Evolutionary conservation across 2,888 invertebrate species (phyloP), one percentile per base, ranked within the genome.

Genomic region (Phortica okadai): DNA sequence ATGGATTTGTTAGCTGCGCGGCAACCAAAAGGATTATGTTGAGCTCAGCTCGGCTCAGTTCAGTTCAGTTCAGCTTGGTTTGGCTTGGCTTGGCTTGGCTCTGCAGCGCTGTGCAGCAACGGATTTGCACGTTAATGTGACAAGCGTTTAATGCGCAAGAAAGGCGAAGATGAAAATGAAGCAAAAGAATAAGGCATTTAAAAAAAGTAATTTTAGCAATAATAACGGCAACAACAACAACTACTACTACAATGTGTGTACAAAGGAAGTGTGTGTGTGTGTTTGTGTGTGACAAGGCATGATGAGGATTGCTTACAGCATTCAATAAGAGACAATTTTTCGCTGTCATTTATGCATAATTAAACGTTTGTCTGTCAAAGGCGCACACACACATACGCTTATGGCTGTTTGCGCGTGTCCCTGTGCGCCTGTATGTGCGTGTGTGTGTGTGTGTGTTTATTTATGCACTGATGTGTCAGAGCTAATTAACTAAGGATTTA

Each of bases 401-500:
- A 58, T 14, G 10, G 1, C 21, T 58, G 2, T 59, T 21, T 59
- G 50, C 14, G 45, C 10, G 45, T 45, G 45, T 45, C 7, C 45
- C 0, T 50, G 50, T 62, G 21, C 16, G 59, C 16, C 5, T 33
- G 64, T 25, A 33, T 11, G 11, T 62, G 25, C 21, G 50, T 50
- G 14, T 25, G 62, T 11, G 11, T 62, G 25, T 33, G 50, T 50
- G 14, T 8, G 8, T 14, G 50, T 62, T 25, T 62, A 11, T 25
- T 62, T 25, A 25, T 64, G 16, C 10, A 8, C 33, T 64, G 4
- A 41, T 64, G 41, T 64, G 41, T 64, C 64, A 64, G 6, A 33
- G 33, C 64, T 64, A 64, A 64, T 64, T 64, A 64, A 33, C 64
- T 64, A 64, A 64, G 64, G 64, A 64, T 64, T 64, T 64, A 41